Evolutionary conservation across 1,140 invertebrate genomes (phyloP), one percentile per base, ranked within the genome.

Genomic region (Centruroides sculpturatus): DNA sequence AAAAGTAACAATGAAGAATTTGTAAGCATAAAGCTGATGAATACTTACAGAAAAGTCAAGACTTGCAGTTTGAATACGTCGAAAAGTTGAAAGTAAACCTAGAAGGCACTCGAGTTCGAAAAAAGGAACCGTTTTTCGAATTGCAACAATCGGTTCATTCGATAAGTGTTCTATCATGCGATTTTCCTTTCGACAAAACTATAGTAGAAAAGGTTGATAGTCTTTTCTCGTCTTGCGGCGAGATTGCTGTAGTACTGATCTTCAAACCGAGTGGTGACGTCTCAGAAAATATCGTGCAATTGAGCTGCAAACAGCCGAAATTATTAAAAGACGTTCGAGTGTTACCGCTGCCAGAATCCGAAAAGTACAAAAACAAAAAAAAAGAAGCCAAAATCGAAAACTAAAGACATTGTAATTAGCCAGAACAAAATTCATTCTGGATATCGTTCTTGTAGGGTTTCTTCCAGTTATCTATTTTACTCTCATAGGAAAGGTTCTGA

Each of bases 1-100:
- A 82, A 89, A 47, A 79, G 92, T 34, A 94, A 95, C 71, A 94
- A 93, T 72, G 89, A 93, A 73, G 92, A 92, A 10, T 96, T 86
- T 74, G 92, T 97, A 2, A 92, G 88, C 47, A 76, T 96, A 6
- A 96, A 96, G 73, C 76, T 97, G 11, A 53, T 67, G 49, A 60
- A 62, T n/a, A 64, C 64, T 7, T 76, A 76, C 59, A 72, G 95
- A 70, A 82, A 91, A 55, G 90, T 96, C 35, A 77, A 75, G 66
- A 69, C 90, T 4, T 82, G 85, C 66, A 86, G 89, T 51, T 75
- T 95, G 61, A 59, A 68, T 5, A 77, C 81, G 46, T 94, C 91
- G 82, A 80, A 10, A 87, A 87, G 64, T 78, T 97, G 47, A 83
- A 94, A 76, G 83, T 97, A 12, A 96, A 96, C 72, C 85, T 91